Conservation (phyloP, 2,113 vertebrate genomes). For the Rousettus leschenaultii region DNA sequence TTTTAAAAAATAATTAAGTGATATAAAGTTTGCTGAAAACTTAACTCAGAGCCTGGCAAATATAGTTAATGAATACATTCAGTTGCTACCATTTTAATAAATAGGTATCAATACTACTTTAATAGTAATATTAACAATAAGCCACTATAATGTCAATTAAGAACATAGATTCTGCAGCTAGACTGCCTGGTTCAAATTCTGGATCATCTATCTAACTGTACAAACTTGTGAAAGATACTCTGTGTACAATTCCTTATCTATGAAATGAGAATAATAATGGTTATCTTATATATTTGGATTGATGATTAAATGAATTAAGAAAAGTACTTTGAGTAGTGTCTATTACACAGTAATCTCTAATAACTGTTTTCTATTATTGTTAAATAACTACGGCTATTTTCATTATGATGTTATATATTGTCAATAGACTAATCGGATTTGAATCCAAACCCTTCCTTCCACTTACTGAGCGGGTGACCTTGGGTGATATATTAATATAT, state of each 20-base stretch:
- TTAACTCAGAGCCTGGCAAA: background rate
- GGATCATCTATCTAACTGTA: background rate
- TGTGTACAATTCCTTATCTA: background rate
- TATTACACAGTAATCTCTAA: background rate
- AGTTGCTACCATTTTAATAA: background rate
- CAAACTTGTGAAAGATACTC: background rate
- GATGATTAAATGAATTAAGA: background rate
- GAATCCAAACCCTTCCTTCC: background rate
- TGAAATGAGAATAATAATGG: background rate
- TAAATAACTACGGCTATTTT: background rate
- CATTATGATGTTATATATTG: background rate
- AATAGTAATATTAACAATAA: background rate
- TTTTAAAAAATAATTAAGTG: background rate
- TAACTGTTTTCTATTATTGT: background rate
- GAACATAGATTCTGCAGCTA: background rate
- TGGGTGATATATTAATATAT: background rate
- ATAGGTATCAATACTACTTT: background rate
- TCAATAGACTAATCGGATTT: background rate
- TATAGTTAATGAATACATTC: background rate
- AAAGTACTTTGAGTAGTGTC: background rate
- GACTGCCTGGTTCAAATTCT: background rate
- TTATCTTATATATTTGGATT: background rate
- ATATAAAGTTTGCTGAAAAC: background rate
- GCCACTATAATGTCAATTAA: background rate
- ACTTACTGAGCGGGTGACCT: background rate